These are phyloP conservation scores for Hippopotamus amphibius DNA, from an alignment of 2,113 vertebrate species.

Conservation along the genomic window DNA sequence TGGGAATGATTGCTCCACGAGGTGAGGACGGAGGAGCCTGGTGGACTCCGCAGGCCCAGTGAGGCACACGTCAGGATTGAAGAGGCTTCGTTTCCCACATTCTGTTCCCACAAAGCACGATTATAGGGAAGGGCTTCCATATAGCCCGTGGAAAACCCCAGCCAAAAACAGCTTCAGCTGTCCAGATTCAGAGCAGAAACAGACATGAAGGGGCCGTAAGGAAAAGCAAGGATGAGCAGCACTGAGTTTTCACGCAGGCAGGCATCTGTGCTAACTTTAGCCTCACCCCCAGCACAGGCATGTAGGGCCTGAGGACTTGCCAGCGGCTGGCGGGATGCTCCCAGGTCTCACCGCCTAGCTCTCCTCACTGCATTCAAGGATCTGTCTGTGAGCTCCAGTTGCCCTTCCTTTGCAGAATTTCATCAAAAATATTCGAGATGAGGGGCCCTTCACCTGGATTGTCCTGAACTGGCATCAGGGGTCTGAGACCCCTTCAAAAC, in stretches of 20 bases:
- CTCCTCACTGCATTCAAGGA: not conserved
- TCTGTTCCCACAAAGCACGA: slow-evolving; percentile 66
- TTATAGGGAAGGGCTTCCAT: slow-evolving; percentile 75
- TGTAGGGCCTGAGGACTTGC: not conserved
- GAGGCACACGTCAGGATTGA: slow-evolving; percentile 59
- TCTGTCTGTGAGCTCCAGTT: not conserved
- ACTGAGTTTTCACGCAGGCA: accelerated
- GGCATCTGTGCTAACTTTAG: not conserved
- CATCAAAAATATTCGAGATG: not conserved
- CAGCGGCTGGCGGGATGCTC: not conserved
- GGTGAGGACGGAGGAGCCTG: not conserved
- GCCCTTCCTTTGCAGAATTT: not conserved
- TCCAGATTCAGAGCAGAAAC: slow-evolving; percentile 15
- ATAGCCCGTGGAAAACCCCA: slow-evolving; percentile 47
- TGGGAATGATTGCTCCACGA: slow-evolving; percentile 51
- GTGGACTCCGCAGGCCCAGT: not conserved
- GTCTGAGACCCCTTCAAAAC: not conserved
- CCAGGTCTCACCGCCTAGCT: not conserved
- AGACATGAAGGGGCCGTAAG: not conserved
- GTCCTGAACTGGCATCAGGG: not conserved
- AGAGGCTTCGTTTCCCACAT: slow-evolving; percentile 66
- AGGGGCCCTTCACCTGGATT: not conserved
- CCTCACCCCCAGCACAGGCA: not conserved
- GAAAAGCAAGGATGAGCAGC: not conserved
- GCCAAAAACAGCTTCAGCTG: slow-evolving; percentile 56